These are phyloP conservation scores for Pyxicephalus adspersus DNA, from an alignment of 2,113 vertebrate species.

Conservation along the genomic window DNA sequence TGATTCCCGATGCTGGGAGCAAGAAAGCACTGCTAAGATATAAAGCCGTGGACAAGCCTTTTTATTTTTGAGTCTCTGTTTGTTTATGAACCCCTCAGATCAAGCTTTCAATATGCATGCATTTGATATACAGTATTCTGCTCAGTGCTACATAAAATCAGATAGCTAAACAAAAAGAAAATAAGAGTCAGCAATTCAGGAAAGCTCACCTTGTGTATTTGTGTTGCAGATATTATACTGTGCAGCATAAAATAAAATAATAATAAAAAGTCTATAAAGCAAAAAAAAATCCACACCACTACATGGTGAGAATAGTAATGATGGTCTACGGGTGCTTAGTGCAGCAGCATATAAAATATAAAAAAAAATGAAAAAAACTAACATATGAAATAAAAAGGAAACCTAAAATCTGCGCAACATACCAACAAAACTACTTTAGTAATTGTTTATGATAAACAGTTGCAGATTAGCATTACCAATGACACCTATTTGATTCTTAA, in stretches of 20 bases:
- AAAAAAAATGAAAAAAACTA: too few species aligned
- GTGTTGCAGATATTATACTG: conserved; percentile 8
- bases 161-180: conserved; percentile 35
- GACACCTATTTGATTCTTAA: too few species aligned
- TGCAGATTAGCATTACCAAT: too few species aligned
- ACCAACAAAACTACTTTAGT: background rate
- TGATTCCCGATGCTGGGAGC: conserved; percentile 20
- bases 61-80: conserved; percentile 22
- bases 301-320: conserved; percentile 26
- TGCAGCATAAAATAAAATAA: conserved; percentile 42
- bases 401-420: conserved; percentile 15
- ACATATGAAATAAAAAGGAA: conserved; percentile 32
- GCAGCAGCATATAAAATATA: conserved; percentile 39
- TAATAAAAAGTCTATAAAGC: conserved; percentile 32
- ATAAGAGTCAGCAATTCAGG: conserved; percentile 34
- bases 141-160: conserved; percentile 24
- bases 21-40: background rate
- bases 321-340: conserved; percentile 22
- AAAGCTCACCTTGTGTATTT: conserved; percentile 20
- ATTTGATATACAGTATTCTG: conserved; percentile 29
- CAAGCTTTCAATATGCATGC: conserved; percentile 26
- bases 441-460: background rate
- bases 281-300: conserved; percentile 6
- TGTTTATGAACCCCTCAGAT: conserved; percentile 42
- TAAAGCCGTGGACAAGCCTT: conserved; percentile 24